Conservation (phyloP, 2,113 vertebrate genomes). For the Nyctibius bracteatus region DNA sequence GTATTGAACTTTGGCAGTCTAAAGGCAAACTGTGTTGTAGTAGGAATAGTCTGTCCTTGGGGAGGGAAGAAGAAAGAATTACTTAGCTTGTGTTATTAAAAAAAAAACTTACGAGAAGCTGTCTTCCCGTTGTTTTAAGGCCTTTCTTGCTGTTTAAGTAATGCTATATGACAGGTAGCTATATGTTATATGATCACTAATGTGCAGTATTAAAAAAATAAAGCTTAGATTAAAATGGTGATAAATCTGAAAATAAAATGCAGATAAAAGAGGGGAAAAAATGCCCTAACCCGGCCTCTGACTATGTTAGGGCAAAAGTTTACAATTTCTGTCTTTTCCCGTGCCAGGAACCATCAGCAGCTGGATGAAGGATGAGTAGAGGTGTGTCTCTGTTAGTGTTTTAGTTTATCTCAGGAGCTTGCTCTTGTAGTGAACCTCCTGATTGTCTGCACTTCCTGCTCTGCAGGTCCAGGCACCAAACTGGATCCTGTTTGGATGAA, state of each 20-base stretch:
- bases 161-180: background rate
- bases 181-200: background rate
- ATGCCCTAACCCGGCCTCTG: fast-evolving
- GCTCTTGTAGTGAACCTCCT: background rate
- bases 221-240: background rate
- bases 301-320: background rate
- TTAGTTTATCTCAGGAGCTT: background rate
- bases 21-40: background rate
- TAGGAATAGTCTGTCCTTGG: background rate
- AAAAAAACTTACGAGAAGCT: background rate
- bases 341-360: background rate
- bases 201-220: background rate
- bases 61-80: background rate
- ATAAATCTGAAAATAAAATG: background rate
- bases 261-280: background rate
- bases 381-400: background rate
- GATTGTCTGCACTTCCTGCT: background rate
- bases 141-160: background rate
- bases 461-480: background rate
- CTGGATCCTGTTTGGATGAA: background rate
- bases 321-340: background rate
- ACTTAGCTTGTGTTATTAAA: background rate
- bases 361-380: background rate
- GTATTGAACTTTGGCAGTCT: background rate
- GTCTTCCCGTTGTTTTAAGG: background rate